Base-by-base conservation (phyloP, 2,797 vertebrate genomes). In the Lepilemur ruficaudatus region DNA sequence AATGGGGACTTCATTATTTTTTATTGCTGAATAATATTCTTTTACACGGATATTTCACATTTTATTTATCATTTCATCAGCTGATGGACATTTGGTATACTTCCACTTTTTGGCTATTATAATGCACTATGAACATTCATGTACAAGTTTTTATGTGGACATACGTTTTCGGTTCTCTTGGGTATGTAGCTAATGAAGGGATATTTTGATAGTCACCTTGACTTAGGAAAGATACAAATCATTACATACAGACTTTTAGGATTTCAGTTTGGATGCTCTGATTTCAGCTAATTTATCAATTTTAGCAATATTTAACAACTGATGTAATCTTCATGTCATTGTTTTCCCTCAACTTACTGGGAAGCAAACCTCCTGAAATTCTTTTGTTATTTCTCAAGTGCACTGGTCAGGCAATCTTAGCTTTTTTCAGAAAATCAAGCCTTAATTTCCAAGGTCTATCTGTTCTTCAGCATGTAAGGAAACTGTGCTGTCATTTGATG, bases 381-480 rank as follows among this genome's bases (percentile, higher is more conserved):
- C 28, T 97, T 61, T 67, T n/a, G 30, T 72, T 61, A 86, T 52
- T 94, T 89, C 55, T 93, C 32, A 88, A 59, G 55, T 75, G 22
- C 13, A 73, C 13, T 67, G 6, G 50, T 86, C 41, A 73, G 73
- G 52, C 2, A 84, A 72, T 67, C 35, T 91, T 70, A 81, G 23
- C 61, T 94, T 79, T 78, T 57, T 35, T 15, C 13, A 63, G 48
- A 93, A 85, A 86, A 94, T 79, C 70, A 95, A 86, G 55, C 18
- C 18, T 95, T 94, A 67, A 73, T 46, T 93, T 73, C 55, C 20
- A 93, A 91, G 30, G 30, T 76, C 28, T 92, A 76, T 46, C 38
- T 94, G 10, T 75, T 78, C n/a, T 86, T 89, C 32, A 90, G 41
- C 25, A 86, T 83, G 82, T 90, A 92, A 73, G 57, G 30, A 79